Conservation (phyloP, 2,113 vertebrate genomes). For the Stictonetta naevosa region DNA sequence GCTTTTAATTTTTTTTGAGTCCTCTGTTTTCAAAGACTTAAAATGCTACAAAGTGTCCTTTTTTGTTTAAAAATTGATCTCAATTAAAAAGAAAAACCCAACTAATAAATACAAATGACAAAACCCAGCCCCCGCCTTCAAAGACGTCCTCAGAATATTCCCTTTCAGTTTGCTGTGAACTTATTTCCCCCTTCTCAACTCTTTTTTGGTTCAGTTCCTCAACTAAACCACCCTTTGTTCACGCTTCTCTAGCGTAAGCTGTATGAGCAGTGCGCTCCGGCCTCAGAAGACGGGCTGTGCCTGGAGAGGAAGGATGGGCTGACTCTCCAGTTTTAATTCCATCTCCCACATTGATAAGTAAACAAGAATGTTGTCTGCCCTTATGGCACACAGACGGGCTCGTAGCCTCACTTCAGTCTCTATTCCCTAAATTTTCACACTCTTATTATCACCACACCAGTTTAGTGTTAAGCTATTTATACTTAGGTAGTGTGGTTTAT, state of each 20-base stretch:
- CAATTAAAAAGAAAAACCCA: slow-evolving; percentile 44
- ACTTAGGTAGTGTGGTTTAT: background rate
- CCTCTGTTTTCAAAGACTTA: slow-evolving; percentile 44
- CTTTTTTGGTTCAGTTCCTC: background rate
- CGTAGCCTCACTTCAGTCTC: background rate
- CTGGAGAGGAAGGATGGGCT: background rate
- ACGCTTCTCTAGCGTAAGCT: background rate
- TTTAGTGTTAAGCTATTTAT: background rate
- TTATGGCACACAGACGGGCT: background rate
- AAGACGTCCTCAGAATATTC: background rate
- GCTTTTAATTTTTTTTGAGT: background rate
- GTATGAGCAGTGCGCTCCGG: background rate
- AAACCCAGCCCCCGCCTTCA: background rate
- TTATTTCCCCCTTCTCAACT: background rate
- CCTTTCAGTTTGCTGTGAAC: slow-evolving; percentile 16
- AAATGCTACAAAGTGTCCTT: slow-evolving; percentile 9
- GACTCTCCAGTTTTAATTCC: background rate
- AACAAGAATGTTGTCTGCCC: background rate
- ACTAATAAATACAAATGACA: slow-evolving; percentile 42
- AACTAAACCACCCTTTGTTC: slow-evolving; percentile 44
- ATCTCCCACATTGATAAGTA: background rate
- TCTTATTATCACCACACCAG: background rate
- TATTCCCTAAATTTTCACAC: background rate
- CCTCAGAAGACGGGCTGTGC: background rate
- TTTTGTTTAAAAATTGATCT: slow-evolving; percentile 55